Conservation (phyloP, 2,113 vertebrate genomes). For the Rhinolophus sinicus region DNA sequence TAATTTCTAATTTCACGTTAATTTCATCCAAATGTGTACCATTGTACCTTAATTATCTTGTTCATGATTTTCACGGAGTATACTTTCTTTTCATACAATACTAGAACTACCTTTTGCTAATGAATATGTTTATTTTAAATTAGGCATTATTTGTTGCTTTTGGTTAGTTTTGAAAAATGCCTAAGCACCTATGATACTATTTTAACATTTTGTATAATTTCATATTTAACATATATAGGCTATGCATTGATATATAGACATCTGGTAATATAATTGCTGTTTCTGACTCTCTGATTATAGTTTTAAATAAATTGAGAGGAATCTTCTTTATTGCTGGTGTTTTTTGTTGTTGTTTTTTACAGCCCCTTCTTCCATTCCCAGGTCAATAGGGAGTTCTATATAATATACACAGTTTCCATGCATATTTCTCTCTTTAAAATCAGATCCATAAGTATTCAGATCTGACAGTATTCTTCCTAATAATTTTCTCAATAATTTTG, state of each 20-base stretch:
- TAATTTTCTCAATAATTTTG: not conserved
- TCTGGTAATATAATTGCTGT: not conserved
- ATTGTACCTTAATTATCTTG: not conserved
- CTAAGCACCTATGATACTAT: not conserved
- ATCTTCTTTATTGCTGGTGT: not conserved
- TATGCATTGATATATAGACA: not conserved
- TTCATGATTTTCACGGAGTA: not conserved
- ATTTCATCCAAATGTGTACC: not conserved
- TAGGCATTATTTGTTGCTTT: not conserved
- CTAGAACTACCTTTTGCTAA: not conserved
- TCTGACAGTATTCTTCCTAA: not conserved
- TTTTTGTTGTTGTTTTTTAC: not conserved
- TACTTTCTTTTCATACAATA: not conserved
- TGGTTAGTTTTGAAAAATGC: not conserved
- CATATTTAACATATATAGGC: not conserved
- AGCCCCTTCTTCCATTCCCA: not conserved
- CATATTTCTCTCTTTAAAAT: not conserved
- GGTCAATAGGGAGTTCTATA: not conserved
- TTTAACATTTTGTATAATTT: not conserved
- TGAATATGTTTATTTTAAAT: constrained; percentile 7
- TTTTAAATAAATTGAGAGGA: not conserved
- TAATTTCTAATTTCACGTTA: not conserved
- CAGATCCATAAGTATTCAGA: not conserved
- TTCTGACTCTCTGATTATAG: not conserved
- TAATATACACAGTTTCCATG: not conserved